Evolutionary conservation across 1,140 invertebrate species (phyloP).

Genomic region (Apocrypta bakeri): DNA sequence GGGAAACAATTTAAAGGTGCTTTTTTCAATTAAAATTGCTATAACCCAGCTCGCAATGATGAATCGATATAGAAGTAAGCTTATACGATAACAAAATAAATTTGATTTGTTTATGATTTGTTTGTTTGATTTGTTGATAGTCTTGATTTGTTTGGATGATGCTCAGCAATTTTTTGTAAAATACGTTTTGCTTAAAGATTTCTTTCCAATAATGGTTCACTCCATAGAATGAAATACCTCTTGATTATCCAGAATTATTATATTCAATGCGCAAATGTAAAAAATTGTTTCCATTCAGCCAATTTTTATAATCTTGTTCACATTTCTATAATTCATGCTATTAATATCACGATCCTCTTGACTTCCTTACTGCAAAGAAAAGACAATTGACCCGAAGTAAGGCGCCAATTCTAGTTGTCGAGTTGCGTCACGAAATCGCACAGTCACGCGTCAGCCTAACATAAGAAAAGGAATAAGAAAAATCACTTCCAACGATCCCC

Average conservation of each 20-base stretch:
- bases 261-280: background rate
- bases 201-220: background rate
- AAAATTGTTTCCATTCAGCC: constrained; percentile 17
- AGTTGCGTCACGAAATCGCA: constrained; percentile 42
- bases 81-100: no score
- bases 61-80: background rate
- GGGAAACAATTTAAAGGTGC: no score
- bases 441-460: constrained; percentile 31
- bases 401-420: constrained; percentile 6
- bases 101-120: no score
- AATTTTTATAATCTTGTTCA: background rate
- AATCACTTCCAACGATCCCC: constrained; percentile 8
- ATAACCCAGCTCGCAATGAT: background rate
- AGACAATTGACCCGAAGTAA: background rate
- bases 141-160: no score
- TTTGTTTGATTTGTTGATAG: no score
- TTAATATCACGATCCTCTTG: constrained; percentile 20
- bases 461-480: background rate
- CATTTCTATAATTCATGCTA: constrained; percentile 23
- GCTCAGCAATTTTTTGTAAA: background rate
- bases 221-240: background rate
- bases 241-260: background rate
- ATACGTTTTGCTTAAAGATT: background rate
- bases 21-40: constrained; percentile 2
- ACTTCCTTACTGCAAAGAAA: background rate